A percentile compares a stretch with the other conserved stretches of the same genome.
Conservation (phyloP, 2,797 vertebrate genomes). For the Telmatherina bonti region DNA sequence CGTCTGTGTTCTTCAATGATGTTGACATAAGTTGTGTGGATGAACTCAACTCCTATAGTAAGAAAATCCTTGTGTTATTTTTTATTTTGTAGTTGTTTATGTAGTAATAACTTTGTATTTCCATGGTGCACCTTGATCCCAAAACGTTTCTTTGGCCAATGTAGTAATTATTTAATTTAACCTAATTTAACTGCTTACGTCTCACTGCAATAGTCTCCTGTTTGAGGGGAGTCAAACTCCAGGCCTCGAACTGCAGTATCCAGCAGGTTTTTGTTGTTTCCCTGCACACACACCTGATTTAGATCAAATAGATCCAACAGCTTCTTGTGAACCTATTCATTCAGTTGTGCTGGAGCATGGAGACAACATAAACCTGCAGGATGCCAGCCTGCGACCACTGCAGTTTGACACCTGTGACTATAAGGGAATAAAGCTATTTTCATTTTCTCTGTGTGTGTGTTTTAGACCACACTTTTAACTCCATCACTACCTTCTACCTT, state of each 20-base stretch:
- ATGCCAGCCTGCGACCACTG: no score
- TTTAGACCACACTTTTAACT: background rate
- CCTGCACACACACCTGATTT: no score
- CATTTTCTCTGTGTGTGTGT: background rate
- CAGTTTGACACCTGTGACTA: background rate
- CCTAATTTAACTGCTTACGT: no score
- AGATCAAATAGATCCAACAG: no score
- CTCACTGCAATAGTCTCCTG: background rate
- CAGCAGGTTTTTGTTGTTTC: no score
- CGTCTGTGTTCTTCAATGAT: constrained; percentile 29
- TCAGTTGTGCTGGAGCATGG: no score
- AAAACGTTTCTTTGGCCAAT: background rate
- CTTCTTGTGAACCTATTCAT: no score
- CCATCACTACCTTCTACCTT: background rate
- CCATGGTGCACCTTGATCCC: background rate
- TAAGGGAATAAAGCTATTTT: background rate
- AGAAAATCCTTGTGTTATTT: constrained; percentile 14
- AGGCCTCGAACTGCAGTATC: no score
- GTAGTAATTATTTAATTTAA: no score
- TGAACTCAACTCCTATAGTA: constrained; percentile 38
- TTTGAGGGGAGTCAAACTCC: no score
- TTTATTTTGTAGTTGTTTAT: background rate
- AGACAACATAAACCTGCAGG: no score
- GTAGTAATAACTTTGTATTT: background rate
- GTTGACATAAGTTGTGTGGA: background rate